A percentile compares a stretch with the other conserved stretches of the same genome.
These are phyloP conservation scores for Aeoliscus strigatus DNA, from an alignment of 2,797 vertebrate species.

Conservation along the genomic window DNA sequence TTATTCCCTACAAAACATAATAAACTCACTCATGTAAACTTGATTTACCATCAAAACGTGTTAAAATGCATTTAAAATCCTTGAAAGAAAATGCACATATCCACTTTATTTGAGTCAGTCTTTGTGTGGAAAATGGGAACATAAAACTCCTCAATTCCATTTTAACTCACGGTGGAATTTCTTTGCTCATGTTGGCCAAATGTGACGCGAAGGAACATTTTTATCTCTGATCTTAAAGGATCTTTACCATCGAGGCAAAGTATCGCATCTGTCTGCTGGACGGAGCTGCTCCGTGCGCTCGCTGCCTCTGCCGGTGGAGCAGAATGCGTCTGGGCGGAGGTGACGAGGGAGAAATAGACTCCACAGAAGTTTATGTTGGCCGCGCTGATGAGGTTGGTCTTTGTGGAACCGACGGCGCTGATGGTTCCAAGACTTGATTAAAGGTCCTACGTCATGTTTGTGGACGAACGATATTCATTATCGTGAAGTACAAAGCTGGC, in stretches of 20 bases:
- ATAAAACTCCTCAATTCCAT: too few relatives aligned
- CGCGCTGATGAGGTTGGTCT: slow-evolving; percentile 22
- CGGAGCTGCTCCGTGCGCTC: slow-evolving; percentile 1
- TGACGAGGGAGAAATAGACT: slow-evolving; percentile 20
- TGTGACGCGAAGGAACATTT: too few relatives aligned
- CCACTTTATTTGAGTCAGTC: too few relatives aligned
- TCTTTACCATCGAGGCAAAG: background rate
- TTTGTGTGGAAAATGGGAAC: too few relatives aligned
- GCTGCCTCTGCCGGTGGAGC: slow-evolving; percentile 15
- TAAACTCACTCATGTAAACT: too few relatives aligned
- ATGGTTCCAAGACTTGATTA: slow-evolving; percentile 46
- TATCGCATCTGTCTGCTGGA: slow-evolving; percentile 1
- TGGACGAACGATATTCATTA: slow-evolving; percentile 43
- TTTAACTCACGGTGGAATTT: too few relatives aligned
- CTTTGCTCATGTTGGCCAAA: too few relatives aligned
- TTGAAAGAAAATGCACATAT: too few relatives aligned
- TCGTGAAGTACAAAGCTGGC: slow-evolving; percentile 46
- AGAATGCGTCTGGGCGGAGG: slow-evolving; percentile 8
- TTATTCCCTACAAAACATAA: too few relatives aligned
- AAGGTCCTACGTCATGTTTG: slow-evolving; percentile 36
- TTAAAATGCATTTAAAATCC: too few relatives aligned
- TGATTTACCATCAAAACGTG: too few relatives aligned
- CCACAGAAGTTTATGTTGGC: slow-evolving; percentile 46
- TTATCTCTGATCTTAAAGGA: too few relatives aligned
- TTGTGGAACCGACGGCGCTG: slow-evolving; percentile 32